These are phyloP conservation scores for Rhinolophus sinicus DNA, from an alignment of 2,113 vertebrate genomes.

Conservation along the genomic window DNA sequence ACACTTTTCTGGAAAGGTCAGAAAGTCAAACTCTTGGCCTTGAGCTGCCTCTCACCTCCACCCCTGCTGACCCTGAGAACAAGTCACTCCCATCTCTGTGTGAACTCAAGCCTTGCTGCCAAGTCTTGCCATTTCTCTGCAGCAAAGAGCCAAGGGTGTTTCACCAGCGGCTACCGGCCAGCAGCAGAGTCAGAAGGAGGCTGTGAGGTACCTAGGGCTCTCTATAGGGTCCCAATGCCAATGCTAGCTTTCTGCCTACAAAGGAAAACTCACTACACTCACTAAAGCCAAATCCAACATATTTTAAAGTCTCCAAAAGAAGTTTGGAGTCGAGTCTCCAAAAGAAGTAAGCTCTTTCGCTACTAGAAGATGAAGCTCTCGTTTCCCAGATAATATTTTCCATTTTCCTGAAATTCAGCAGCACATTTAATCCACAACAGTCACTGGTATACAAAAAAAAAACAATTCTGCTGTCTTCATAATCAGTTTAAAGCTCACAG, in stretches of 20 bases:
- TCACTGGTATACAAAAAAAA: not conserved
- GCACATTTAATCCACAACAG: not conserved
- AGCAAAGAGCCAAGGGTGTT: conserved; percentile 28
- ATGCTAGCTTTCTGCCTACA: conserved; percentile 48
- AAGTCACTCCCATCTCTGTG: not conserved
- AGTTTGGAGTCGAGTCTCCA: not conserved
- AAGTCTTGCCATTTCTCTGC: not conserved
- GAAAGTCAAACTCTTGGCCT: conserved; percentile 42
- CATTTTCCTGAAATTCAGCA: conserved; percentile 34
- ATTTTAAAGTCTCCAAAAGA: conserved; percentile 22
- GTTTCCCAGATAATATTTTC: conserved; percentile 28
- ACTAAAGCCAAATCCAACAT: not conserved
- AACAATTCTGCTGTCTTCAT: conserved; percentile 14
- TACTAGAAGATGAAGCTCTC: not conserved
- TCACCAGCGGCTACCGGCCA: not conserved
- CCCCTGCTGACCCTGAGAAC: not conserved
- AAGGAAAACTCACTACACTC: conserved; percentile 5
- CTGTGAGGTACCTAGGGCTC: not conserved
- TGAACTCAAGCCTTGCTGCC: not conserved
- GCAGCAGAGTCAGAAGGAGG: not conserved
- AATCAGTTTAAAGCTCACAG: not conserved
- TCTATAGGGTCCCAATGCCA: not conserved
- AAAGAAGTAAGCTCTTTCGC: conserved; percentile 1
- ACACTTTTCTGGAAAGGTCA: conserved; percentile 47
- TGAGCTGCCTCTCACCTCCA: conserved; percentile 22